These are phyloP conservation scores for Zaprionus taronus DNA, from an alignment of 1,140 invertebrate species.

Conservation along the genomic window DNA sequence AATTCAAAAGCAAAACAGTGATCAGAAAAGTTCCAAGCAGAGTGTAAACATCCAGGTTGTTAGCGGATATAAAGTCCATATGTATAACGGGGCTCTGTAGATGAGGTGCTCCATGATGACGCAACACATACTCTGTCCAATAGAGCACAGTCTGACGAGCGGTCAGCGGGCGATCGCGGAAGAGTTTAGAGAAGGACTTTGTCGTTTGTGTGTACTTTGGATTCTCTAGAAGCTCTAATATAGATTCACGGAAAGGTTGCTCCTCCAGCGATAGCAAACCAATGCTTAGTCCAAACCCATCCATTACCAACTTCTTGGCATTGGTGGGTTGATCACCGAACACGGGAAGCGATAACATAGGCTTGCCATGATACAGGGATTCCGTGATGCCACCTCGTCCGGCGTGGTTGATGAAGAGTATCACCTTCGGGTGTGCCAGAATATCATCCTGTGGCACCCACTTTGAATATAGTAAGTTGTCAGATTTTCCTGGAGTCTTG, in stretches of 20 bases:
- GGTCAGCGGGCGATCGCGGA: conserved; percentile 67
- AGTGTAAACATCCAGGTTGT: conserved; percentile 58
- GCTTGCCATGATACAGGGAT: conserved; percentile 85
- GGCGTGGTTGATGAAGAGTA: conserved; percentile 89
- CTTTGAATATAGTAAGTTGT: conserved; percentile 86
- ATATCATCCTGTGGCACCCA: conserved; percentile 87
- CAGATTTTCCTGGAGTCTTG: conserved; percentile 81
- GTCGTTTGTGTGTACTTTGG: conserved; percentile 44
- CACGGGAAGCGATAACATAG: conserved; percentile 85
- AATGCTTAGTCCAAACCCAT: conserved; percentile 69
- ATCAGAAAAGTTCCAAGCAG: conserved; percentile 11
- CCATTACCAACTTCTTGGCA: conserved; percentile 41
- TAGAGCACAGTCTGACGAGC: conserved; percentile 80
- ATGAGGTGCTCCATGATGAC: conserved; percentile 83
- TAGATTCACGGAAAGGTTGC: conserved; percentile 53
- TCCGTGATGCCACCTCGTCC: conserved; percentile 86
- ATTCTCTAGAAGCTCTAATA: conserved; percentile 58
- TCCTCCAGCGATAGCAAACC: conserved; percentile 85
- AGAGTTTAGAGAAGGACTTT: conserved; percentile 48
- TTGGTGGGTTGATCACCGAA: conserved; percentile 78
- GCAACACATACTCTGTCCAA: conserved; percentile 85
- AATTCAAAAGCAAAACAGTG: not conserved
- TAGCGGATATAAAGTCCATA: conserved; percentile 75
- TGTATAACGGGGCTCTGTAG: conserved; percentile 56
- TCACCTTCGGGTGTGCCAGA: conserved; percentile 86